Evolutionary conservation across 2,888 invertebrate genomes (phyloP).

Genomic region (Cephus spinipes): DNA sequence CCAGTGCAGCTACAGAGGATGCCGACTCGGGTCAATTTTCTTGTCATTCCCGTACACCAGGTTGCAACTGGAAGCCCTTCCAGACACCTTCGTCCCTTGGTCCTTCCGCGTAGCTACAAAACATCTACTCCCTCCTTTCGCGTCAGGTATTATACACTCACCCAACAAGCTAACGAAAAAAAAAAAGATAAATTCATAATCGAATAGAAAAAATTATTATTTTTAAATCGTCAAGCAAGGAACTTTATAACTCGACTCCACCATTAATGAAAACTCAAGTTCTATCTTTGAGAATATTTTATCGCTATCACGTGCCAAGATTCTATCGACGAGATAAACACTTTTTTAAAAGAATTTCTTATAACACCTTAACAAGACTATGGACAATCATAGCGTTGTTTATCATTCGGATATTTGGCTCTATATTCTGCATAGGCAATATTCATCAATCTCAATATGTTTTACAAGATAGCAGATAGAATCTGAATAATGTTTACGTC

Average conservation of each 20-base stretch:
- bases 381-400: neutral
- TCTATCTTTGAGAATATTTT: neutral
- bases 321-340: neutral
- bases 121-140: neutral
- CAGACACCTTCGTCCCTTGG: neutral
- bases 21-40: conserved; percentile 2
- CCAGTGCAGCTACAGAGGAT: neutral
- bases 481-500: neutral
- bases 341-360: neutral
- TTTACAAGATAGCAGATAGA: neutral
- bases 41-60: neutral
- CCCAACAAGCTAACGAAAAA: neutral
- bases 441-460: neutral
- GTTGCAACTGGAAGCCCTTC: conserved; percentile 1
- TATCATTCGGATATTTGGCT: neutral
- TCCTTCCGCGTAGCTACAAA: neutral
- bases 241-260: neutral
- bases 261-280: neutral
- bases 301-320: neutral
- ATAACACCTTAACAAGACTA: neutral
- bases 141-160: neutral
- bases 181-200: neutral
- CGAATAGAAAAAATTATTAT: neutral
- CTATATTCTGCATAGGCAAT: neutral
- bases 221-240: neutral